Base-by-base conservation (phyloP, 2,888 invertebrate genomes). In the Acronicta alni region DNA sequence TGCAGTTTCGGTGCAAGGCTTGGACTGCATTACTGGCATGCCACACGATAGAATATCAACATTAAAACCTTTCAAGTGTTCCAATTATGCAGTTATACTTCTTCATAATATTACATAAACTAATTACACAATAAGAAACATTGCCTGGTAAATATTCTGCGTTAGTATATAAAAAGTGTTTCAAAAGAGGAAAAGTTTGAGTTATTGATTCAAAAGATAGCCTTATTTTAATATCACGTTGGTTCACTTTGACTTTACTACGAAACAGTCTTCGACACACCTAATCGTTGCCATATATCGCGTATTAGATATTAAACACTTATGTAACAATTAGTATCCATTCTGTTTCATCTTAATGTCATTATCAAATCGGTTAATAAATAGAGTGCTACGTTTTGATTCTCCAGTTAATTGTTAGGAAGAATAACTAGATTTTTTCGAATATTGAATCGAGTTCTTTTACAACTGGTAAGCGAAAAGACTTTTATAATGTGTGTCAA, bases 1-100 rank as follows among this genome's bases (percentile, higher is more conserved):
- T 87, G 84, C 81, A 87, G 82, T 87, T 89, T 88, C 67, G 84
- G 82, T 80, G 83, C 85, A 85, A 80, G 82, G 87, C 85, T 88
- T 89, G 82, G 75, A 85, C 86, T 77, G 84, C 88, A 88, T 88
- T 85, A 77, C 79, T 67, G 58, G 77, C 83, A 61, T 69, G 56
- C 68, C 69, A 58, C 67, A 66, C 58, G 57, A 59, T 67, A 65
- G 17, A 74, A 56, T 72, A 75, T 57, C 54, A 52, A 67, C 65
- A 41, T 54, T 65, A 63, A 78, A 81, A 74, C 79, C 77, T 77
- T 67, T 75, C 71, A 81, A 80, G 73, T 75, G 72, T 61, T 57
- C 64, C 59, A 67, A 48, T 69, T 67, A 77, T 60, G 26, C 48
- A 61, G 12, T 30, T 30, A 76, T 65, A 72, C 41, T 59, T 60